These are phyloP conservation scores for Drosophila lacicola DNA, from an alignment of 2,888 invertebrate species.

Conservation along the genomic window DNA sequence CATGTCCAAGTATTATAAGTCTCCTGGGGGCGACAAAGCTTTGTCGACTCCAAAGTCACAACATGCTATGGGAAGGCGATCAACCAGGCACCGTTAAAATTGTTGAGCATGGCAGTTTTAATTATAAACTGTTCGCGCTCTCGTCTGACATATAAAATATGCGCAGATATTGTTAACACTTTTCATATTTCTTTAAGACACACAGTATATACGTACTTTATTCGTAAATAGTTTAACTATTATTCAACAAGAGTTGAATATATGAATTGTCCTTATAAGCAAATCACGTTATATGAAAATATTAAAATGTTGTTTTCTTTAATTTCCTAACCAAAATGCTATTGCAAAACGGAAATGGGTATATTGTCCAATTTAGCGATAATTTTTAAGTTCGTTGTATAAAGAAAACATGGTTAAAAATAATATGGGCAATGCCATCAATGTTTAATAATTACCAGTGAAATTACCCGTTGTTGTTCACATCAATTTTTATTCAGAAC, in stretches of 20 bases:
- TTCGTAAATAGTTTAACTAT: conserved; percentile 54
- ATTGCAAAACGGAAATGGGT: too few relatives aligned
- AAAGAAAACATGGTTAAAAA: too few relatives aligned
- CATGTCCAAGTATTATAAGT: conserved; percentile 83
- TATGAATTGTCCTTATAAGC: conserved; percentile 8
- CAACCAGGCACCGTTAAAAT: conserved; percentile 67
- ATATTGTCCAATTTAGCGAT: too few relatives aligned
- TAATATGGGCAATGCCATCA: too few relatives aligned
- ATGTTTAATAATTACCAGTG: too few relatives aligned
- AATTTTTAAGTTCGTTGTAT: too few relatives aligned
- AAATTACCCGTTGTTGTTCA: too few relatives aligned
- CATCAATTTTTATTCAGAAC: too few relatives aligned
- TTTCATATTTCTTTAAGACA: conserved; percentile 29
- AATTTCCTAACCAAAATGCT: not conserved
- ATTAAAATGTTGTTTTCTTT: not conserved
- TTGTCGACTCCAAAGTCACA: conserved; percentile 53
- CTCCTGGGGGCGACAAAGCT: conserved; percentile 60
- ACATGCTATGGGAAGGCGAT: conserved; percentile 74
- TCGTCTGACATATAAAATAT: conserved; percentile 61
- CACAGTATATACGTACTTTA: conserved; percentile 23
- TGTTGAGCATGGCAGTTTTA: conserved; percentile 1
- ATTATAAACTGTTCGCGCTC: conserved; percentile 7
- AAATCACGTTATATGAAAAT: conserved; percentile 11
- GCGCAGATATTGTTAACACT: conserved; percentile 38
- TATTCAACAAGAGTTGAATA: conserved; percentile 17